These are phyloP conservation scores for Trachythela sp. DNA, from an alignment of 64 coral and sea anemone genomes.

Conservation along the genomic window DNA sequence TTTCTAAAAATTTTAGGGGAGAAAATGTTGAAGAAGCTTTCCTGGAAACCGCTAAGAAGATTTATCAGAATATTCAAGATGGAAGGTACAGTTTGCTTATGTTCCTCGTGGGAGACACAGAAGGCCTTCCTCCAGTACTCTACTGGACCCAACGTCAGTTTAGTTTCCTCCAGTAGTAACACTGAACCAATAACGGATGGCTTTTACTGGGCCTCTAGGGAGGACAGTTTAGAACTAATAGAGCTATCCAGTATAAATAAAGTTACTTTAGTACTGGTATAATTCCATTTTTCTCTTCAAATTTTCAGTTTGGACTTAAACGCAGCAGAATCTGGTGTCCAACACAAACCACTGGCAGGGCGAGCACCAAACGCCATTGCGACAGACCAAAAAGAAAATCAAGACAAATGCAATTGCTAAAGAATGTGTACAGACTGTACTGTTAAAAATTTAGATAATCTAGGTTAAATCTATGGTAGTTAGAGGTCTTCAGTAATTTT, in stretches of 20 bases:
- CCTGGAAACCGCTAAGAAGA: slow-evolving; percentile 97
- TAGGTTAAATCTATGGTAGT: not conserved
- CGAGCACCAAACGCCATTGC: slow-evolving; percentile 73
- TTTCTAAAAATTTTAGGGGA: slow-evolving; percentile 45
- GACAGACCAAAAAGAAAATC: slow-evolving; percentile 88
- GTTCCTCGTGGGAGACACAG: too few relatives aligned
- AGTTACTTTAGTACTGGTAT: too few relatives aligned
- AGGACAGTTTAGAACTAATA: too few relatives aligned
- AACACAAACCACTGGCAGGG: slow-evolving; percentile 89
- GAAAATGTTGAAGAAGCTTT: slow-evolving; percentile 99
- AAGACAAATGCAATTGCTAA: slow-evolving; percentile 88
- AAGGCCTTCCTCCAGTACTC: too few relatives aligned
- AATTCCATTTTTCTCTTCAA: slow-evolving; percentile 6
- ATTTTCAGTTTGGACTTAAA: slow-evolving; percentile 89
- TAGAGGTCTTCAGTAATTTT: not conserved
- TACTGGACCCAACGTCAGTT: too few relatives aligned
- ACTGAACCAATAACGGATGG: too few relatives aligned
- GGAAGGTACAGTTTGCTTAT: slow-evolving; percentile 55
- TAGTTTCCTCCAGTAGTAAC: too few relatives aligned
- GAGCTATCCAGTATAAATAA: too few relatives aligned
- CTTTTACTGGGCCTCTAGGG: too few relatives aligned
- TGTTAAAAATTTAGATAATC: not conserved
- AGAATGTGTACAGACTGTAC: not conserved
- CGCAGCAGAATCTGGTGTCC: slow-evolving; percentile 92
- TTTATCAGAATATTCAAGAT: slow-evolving; percentile 99